Conservation (phyloP, 2,113 vertebrate genomes). For the Cacatua alba region DNA sequence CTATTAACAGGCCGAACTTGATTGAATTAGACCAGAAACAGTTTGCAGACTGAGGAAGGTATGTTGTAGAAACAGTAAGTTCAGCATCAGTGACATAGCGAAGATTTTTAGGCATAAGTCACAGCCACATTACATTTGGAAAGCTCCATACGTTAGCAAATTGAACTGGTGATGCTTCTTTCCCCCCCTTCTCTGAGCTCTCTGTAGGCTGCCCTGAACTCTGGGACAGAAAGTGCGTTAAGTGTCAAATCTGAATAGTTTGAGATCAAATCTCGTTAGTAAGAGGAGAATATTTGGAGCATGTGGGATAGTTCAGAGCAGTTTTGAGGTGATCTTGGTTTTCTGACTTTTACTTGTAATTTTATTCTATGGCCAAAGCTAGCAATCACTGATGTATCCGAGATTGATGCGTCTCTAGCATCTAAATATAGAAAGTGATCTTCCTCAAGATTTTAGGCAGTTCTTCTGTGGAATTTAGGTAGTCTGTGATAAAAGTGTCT, state of each 20-base stretch:
- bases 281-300: not conserved
- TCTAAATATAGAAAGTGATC: not conserved
- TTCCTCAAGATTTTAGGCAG: not conserved
- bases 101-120: not conserved
- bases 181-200: not conserved
- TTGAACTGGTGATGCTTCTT: not conserved
- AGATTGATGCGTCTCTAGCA: not conserved
- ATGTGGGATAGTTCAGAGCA: not conserved
- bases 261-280: not conserved
- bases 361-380: not conserved
- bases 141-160: not conserved
- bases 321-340: not conserved
- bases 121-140: not conserved
- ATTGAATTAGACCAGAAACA: conserved; percentile 36
- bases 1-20: not conserved
- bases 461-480: not conserved
- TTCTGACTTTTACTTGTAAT: not conserved
- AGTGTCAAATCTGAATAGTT: not conserved
- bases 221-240: not conserved
- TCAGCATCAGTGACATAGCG: not conserved
- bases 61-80: not conserved
- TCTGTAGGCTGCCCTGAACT: not conserved
- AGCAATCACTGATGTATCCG: not conserved
- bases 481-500: not conserved
- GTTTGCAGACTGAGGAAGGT: not conserved